phyloP scores from a whole-genome alignment of 1,140 invertebrate genomes.

The Apocrypta bakeri region DNA sequence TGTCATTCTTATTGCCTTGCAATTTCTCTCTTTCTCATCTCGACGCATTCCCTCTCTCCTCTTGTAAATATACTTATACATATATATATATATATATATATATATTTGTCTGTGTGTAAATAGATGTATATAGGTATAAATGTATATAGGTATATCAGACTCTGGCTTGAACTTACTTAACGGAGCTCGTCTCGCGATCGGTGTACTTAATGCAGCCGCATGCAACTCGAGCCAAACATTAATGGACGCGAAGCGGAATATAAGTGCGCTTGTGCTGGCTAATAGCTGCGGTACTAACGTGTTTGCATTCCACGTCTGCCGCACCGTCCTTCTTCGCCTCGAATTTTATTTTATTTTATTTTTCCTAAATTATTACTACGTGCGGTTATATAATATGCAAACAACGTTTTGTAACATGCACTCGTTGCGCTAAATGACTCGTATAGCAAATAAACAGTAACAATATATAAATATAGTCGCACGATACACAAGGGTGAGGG shows the following conservation, averaged over 20 bases:
- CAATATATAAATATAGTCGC: neutral
- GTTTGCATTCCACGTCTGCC: no score
- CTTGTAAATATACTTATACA: neutral
- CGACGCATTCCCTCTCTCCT: neutral
- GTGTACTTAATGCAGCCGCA: neutral
- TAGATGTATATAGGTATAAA: no score
- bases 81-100: no score
- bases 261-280: no score
- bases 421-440: neutral
- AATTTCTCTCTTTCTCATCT: constrained; percentile 49
- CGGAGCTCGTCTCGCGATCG: neutral
- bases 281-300: no score
- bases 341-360: no score
- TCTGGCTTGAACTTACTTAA: neutral
- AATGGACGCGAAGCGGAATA: neutral
- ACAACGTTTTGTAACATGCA: neutral
- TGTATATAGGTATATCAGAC: neutral
- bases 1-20: constrained; percentile 61
- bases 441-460: neutral
- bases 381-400: no score
- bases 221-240: constrained; percentile 3
- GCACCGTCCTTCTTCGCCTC: no score
- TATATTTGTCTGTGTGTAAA: neutral
- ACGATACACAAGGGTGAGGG: neutral
- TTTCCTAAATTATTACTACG: no score